A percentile compares a stretch with the other conserved stretches of the same genome.
These are phyloP conservation scores for Lepeophtheirus nordmannii DNA, from an alignment of 2,888 invertebrate species.

Conservation along the genomic window DNA sequence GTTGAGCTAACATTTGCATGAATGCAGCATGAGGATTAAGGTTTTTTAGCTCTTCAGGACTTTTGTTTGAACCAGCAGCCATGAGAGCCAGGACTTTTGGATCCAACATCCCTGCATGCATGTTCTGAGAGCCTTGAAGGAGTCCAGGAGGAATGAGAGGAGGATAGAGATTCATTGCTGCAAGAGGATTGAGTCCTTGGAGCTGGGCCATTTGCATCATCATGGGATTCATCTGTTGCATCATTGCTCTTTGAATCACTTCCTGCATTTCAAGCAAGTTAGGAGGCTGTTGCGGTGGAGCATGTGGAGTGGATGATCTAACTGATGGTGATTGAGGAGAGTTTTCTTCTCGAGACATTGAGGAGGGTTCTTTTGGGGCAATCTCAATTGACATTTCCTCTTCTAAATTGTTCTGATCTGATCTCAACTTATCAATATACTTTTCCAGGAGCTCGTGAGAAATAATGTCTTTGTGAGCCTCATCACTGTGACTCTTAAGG, in stretches of 20 bases:
- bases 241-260: slow-evolving; percentile 50
- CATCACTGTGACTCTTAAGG: slow-evolving; percentile 86
- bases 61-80: not conserved
- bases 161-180: slow-evolving; percentile 88
- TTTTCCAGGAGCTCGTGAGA: slow-evolving; percentile 75
- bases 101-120: slow-evolving; percentile 4
- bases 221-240: slow-evolving; percentile 73
- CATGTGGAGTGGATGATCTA: not conserved
- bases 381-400: slow-evolving; percentile 67
- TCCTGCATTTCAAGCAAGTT: slow-evolving; percentile 28
- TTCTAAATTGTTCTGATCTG: slow-evolving; percentile 32
- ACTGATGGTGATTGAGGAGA: slow-evolving; percentile 4
- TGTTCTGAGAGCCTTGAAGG: not conserved
- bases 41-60: not conserved
- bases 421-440: slow-evolving; percentile 69
- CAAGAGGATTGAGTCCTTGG: slow-evolving; percentile 57
- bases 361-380: not conserved
- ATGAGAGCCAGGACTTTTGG: slow-evolving; percentile 20
- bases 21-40: not conserved
- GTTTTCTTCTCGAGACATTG: not conserved
- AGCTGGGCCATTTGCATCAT: slow-evolving; percentile 59
- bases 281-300: slow-evolving; percentile 23
- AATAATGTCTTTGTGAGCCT: slow-evolving; percentile 80
- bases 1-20: slow-evolving; percentile 33
- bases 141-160: slow-evolving; percentile 49